Base-by-base conservation (phyloP, 2,888 invertebrate genomes). In the Drosophila subsilvestris region DNA sequence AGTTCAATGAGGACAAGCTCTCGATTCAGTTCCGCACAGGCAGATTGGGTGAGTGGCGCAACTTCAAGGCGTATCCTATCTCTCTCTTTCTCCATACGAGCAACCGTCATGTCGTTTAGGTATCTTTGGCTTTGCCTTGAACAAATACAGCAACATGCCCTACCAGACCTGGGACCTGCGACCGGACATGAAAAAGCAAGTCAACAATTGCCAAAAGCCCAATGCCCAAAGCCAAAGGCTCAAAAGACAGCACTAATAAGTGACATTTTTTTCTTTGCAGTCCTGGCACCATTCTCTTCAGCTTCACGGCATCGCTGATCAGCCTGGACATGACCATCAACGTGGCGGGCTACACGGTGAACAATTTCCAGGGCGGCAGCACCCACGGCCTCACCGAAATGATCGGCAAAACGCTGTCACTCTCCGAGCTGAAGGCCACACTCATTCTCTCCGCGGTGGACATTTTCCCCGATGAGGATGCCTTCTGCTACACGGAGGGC, bases 91-190 rank as follows among this genome's bases (percentile, higher is more conserved):
- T 25, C 3, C 3, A 2, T n/a, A 22, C 1, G 22, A 3, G 5
- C 6, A 25, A 0, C 8, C 7, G 9, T n/a, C 32, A 3, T 45
- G 9, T 7, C 7, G 3, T n/a, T 47, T 18, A 93, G 94, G 94
- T 89, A 94, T 94, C 0, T 95, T 96, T 70, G 97, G 95, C 0
- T 93, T 97, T 69, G 97, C 96, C 0, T 93, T 95, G 0, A 94
- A 95, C 66, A 94, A 95, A 57, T 97, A 96, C 91, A 94, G 95
- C 63, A 97, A 97, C 90, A 92, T 97, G 86, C 97, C 97, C 0
- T 97, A 95, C 90, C 97, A 97, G 90, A 95, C 95, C 0, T 97
- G 97, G 96, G 97, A 97, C 80, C 86, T 97, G 8, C 95, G 94
- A 76, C 97, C 97, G 0, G 94, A 95, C 85, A 92, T 93, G 0